Conservation (phyloP, 2,113 vertebrate genomes). For the Dissostichus mawsoni region DNA sequence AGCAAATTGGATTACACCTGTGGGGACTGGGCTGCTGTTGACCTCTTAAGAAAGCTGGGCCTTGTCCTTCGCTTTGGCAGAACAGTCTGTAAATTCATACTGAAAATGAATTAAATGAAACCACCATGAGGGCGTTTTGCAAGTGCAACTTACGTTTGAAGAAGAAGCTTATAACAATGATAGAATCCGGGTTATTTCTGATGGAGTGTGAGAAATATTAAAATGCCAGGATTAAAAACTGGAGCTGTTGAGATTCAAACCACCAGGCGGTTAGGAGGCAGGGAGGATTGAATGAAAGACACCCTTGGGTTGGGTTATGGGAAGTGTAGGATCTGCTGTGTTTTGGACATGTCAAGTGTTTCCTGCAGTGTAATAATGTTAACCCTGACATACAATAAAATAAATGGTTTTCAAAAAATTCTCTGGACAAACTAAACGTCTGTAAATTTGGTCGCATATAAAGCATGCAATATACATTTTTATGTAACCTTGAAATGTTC, state of each 20-base stretch:
- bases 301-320: not conserved
- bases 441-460: too few species aligned
- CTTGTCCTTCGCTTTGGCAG: slow-evolving; percentile 27
- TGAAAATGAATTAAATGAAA: slow-evolving; percentile 50
- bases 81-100: slow-evolving; percentile 15
- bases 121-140: not conserved
- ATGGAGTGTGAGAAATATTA: not conserved
- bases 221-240: not conserved
- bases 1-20: slow-evolving; percentile 74
- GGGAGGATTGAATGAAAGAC: not conserved
- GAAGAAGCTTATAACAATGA: too few species aligned
- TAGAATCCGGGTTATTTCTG: not conserved
- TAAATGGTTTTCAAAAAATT: too few species aligned
- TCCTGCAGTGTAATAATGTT: too few species aligned
- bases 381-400: too few species aligned
- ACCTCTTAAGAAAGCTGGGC: slow-evolving; percentile 52
- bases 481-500: too few species aligned
- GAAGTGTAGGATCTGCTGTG: not conserved
- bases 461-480: too few species aligned
- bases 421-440: too few species aligned
- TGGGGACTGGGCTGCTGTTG: slow-evolving; percentile 44
- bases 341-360: not conserved
- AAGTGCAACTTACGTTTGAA: not conserved
- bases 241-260: not conserved
- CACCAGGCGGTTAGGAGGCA: not conserved